Conservation (phyloP, 2,113 vertebrate species). For the Limnothrissa miodon region DNA sequence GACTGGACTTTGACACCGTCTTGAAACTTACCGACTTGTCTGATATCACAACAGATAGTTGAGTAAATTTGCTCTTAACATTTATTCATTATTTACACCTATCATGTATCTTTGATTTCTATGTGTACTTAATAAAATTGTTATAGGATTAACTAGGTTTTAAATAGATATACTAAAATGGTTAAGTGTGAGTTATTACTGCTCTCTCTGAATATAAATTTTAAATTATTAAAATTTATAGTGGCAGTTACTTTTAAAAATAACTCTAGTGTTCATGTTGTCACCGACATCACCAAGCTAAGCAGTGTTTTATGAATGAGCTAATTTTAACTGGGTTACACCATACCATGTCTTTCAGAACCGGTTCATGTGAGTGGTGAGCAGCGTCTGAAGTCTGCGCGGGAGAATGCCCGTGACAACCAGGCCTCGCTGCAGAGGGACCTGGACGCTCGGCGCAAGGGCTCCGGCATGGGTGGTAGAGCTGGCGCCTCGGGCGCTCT, state of each 20-base stretch:
- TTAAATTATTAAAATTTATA: no score
- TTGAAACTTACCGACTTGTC: not conserved
- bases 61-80: not conserved
- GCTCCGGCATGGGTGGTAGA: conserved; percentile 41
- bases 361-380: conserved; percentile 78
- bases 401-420: conserved; percentile 76
- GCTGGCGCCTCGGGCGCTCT: not conserved
- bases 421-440: conserved; percentile 78
- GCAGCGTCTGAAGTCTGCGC: conserved; percentile 81
- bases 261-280: not conserved
- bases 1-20: not conserved
- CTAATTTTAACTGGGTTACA: not conserved
- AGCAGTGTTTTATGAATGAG: not conserved
- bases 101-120: no score
- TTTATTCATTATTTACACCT: no score
- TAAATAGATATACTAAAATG: not conserved
- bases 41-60: not conserved
- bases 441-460: conserved; percentile 63
- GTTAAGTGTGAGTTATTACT: no score
- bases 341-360: conserved; percentile 65
- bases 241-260: no score
- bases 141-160: not conserved
- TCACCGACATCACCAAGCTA: no score
- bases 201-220: no score
- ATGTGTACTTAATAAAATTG: not conserved